These are phyloP conservation scores for Drosophila mayri DNA, from an alignment of 1,140 invertebrate species.

Conservation along the genomic window DNA sequence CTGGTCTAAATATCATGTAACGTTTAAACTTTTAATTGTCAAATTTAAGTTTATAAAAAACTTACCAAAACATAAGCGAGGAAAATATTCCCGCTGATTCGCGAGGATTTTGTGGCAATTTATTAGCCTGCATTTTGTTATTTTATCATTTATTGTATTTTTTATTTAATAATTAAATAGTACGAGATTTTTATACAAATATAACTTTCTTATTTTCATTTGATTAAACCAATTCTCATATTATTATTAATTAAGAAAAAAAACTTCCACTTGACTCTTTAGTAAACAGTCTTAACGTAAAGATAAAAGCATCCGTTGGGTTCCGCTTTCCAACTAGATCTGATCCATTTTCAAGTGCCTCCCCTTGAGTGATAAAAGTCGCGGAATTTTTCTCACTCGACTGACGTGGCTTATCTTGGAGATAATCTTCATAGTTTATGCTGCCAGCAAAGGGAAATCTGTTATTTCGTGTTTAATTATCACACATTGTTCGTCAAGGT, in stretches of 20 bases:
- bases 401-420: constrained; percentile 31
- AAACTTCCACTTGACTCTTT: neutral
- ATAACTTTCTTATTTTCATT: neutral
- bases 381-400: constrained; percentile 36
- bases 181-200: too few relatives aligned
- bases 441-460: constrained; percentile 3
- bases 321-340: constrained; percentile 22
- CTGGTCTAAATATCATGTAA: neutral
- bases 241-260: neutral
- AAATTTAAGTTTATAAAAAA: neutral
- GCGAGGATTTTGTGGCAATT: constrained; percentile 64
- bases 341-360: constrained; percentile 26
- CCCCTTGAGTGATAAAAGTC: constrained; percentile 26
- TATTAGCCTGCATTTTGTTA: constrained; percentile 46
- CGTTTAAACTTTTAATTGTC: neutral
- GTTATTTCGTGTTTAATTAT: neutral
- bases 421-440: constrained; percentile 24
- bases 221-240: neutral
- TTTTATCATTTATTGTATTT: neutral
- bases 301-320: constrained; percentile 27
- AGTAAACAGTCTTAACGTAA: too few relatives aligned
- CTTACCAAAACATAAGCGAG: constrained; percentile 68
- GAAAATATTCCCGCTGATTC: constrained; percentile 66
- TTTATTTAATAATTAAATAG: neutral
- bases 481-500: neutral